Percentiles rank a stretch among this genome's conserved stretches.
These are phyloP conservation scores for Drepana falcataria DNA, from an alignment of 2,888 invertebrate species.

Conservation along the genomic window DNA sequence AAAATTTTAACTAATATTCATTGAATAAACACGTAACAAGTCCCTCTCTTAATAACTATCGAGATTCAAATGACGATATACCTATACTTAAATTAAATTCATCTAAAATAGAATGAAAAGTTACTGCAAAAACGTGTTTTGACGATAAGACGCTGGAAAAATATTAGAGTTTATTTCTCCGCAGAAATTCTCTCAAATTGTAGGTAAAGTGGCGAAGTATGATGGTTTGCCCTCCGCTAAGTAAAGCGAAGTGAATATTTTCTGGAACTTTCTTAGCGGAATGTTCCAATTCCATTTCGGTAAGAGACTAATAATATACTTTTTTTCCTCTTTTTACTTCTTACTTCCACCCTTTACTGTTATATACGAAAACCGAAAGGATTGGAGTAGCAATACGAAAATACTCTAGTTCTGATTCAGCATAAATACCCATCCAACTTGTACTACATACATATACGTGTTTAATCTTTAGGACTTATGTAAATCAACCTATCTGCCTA, in stretches of 20 bases:
- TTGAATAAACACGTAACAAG: no score
- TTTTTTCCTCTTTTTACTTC: constrained; percentile 76
- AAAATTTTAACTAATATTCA: no score
- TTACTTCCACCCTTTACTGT: constrained; percentile 77
- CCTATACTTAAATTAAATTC: no score
- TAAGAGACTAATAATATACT: constrained; percentile 78
- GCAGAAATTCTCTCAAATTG: constrained; percentile 61
- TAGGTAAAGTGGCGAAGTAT: constrained; percentile 69
- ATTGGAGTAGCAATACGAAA: constrained; percentile 34
- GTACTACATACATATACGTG: neutral
- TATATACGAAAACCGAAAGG: constrained; percentile 56
- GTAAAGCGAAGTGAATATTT: constrained; percentile 74
- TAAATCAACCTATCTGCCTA: no score
- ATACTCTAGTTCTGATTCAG: neutral
- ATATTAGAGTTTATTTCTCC: constrained; percentile 44
- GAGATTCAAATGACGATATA: no score
- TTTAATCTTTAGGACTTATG: no score
- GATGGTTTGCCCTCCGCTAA: constrained; percentile 65
- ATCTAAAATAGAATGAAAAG: no score
- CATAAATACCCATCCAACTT: constrained; percentile 3
- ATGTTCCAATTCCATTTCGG: constrained; percentile 79
- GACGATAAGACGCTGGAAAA: constrained; percentile 33
- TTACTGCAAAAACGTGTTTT: neutral
- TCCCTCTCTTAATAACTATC: no score
- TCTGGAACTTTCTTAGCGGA: constrained; percentile 72